Percentiles rank a stretch among this genome's conserved stretches.
phyloP scores from a whole-genome alignment of 2,888 invertebrate genomes.

The Scaptomyza cyrtandrae region DNA sequence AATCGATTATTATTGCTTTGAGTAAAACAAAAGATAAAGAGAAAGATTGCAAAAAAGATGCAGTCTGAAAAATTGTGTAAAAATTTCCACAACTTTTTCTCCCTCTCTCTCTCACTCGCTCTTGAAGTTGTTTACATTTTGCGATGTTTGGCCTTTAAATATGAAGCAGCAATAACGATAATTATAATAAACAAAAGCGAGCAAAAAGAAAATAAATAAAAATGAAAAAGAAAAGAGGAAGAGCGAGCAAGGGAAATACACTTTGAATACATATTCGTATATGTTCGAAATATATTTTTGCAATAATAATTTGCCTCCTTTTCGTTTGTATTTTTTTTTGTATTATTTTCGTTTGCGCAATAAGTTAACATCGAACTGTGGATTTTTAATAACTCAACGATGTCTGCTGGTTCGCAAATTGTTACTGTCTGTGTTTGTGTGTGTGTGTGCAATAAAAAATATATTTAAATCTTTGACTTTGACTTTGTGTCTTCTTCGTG shows the following conservation, averaged over 20 bases:
- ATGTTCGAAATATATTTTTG: slow-evolving; percentile 19
- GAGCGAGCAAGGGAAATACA: slow-evolving; percentile 16
- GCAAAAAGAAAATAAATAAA: background rate
- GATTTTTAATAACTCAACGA: slow-evolving; percentile 55
- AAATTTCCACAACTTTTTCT: slow-evolving; percentile 50
- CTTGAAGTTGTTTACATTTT: slow-evolving; percentile 34
- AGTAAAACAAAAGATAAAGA: background rate
- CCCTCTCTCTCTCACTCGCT: background rate
- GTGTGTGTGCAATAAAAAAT: slow-evolving; percentile 6
- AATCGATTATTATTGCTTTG: background rate
- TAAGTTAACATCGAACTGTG: slow-evolving; percentile 61
- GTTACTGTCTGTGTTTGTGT: background rate
- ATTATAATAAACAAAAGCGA: slow-evolving; percentile 30
- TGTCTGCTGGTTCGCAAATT: slow-evolving; percentile 26
- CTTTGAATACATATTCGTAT: slow-evolving; percentile 13
- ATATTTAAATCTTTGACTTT: background rate
- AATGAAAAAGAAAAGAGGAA: slow-evolving; percentile 16
- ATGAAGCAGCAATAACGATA: slow-evolving; percentile 25
- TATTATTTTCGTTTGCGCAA: slow-evolving; percentile 44
- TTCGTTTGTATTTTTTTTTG: background rate
- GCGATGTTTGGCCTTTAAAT: slow-evolving; percentile 13
- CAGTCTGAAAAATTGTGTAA: slow-evolving; percentile 30
- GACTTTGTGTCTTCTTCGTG: slow-evolving; percentile 5
- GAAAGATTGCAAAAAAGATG: background rate
- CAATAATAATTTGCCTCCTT: slow-evolving; percentile 26